Percentiles rank a stretch among this genome's conserved stretches.
phyloP scores from a whole-genome alignment of 1,140 invertebrate species.

The Caerostris extrusa region DNA sequence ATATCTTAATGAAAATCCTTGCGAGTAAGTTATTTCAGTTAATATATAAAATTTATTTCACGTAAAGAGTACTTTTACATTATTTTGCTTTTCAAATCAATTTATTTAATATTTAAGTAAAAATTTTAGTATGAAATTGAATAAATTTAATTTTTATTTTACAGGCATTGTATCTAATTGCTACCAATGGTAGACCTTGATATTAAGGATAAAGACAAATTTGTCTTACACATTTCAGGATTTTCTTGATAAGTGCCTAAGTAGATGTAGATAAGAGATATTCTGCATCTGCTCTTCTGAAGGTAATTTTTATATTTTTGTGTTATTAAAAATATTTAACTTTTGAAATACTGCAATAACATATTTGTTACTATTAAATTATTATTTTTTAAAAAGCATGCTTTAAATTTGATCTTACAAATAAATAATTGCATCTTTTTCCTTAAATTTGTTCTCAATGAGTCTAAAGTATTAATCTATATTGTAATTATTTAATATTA shows the following conservation, averaged over 20 bases:
- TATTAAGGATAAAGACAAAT: constrained; percentile 91
- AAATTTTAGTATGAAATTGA: not conserved
- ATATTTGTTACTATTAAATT: not conserved
- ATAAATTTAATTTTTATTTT: constrained; percentile 22
- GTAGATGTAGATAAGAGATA: constrained; percentile 94
- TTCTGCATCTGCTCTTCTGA: constrained; percentile 90
- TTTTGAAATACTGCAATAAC: not conserved
- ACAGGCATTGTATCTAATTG: constrained; percentile 96
- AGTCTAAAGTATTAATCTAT: no score
- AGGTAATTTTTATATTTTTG: constrained; percentile 38
- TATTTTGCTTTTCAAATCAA: not conserved
- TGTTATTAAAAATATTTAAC: not conserved
- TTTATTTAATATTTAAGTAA: not conserved
- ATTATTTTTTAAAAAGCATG: not conserved
- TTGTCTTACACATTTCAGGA: constrained; percentile 87
- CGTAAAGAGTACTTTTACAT: not conserved
- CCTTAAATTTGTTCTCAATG: no score
- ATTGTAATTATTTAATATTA: no score
- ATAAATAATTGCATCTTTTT: no score
- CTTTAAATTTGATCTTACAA: no score
- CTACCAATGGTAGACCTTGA: constrained; percentile 96
- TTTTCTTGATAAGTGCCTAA: constrained; percentile 85
- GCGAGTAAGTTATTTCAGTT: not conserved
- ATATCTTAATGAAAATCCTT: constrained; percentile 98
- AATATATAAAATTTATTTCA: not conserved